phyloP scores from a whole-genome alignment of 2,797 vertebrate genomes.

The Linurgus olivaceus region DNA sequence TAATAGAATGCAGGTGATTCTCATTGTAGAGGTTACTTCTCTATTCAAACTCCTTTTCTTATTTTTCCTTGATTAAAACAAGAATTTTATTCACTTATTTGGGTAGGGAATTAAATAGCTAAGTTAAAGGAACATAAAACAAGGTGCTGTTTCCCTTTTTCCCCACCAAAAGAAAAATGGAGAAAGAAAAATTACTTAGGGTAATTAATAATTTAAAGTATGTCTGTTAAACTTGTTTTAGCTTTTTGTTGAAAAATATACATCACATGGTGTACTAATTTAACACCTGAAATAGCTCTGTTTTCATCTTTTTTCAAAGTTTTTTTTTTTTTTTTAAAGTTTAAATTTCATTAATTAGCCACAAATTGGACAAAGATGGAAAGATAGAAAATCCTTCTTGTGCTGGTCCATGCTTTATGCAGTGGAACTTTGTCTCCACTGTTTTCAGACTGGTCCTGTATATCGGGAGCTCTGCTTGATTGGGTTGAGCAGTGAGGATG shows the following conservation, averaged over 20 bases:
- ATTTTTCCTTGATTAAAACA: neutral
- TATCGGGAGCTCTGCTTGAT: neutral
- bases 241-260: neutral
- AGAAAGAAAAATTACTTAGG: neutral
- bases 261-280: neutral
- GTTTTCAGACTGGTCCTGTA: neutral
- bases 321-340: neutral
- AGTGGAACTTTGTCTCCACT: neutral
- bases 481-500: neutral
- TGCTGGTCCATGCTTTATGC: neutral
- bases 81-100: neutral
- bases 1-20: constrained; percentile 1
- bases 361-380: neutral
- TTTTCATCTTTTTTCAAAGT: neutral
- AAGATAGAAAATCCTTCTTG: neutral
- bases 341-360: neutral
- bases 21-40: neutral
- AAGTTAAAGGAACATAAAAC: neutral
- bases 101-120: neutral
- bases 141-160: neutral
- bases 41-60: neutral
- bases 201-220: neutral
- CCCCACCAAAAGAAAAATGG: neutral
- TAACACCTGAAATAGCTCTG: neutral
- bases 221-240: neutral